Evolutionary conservation across 2,797 vertebrate species (phyloP).

Genomic region (Hydrocynus forskahlii): DNA sequence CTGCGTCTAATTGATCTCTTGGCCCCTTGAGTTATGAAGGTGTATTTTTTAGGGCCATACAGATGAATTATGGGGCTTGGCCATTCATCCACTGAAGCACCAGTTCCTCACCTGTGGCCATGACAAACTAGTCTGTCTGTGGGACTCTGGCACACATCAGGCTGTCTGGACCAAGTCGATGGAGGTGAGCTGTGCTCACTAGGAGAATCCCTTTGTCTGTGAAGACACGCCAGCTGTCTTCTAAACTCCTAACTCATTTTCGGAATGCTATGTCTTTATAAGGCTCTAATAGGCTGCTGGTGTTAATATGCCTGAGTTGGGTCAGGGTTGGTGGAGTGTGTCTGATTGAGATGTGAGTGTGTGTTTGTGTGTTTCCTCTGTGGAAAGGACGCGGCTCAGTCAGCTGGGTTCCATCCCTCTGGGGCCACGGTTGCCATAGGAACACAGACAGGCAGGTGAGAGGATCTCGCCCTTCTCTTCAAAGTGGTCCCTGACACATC

Average conservation of each 20-base stretch:
- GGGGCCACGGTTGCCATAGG: constrained; percentile 93
- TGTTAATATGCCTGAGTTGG: constrained; percentile 2
- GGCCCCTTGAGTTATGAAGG: background rate
- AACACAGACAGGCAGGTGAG: constrained; percentile 94
- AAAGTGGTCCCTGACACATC: constrained; percentile 46
- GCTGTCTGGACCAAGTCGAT: constrained; percentile 92
- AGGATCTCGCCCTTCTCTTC: constrained; percentile 35
- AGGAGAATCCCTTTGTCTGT: background rate
- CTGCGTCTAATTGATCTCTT: background rate
- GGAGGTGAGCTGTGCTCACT: constrained; percentile 79
- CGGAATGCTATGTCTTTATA: constrained; percentile 9
- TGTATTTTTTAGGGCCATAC: constrained; percentile 87
- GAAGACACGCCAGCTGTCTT: constrained; percentile 5
- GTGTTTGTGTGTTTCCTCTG: constrained; percentile 58
- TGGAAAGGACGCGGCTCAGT: constrained; percentile 91
- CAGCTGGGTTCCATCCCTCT: constrained; percentile 94
- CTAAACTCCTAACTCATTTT: constrained; percentile 11
- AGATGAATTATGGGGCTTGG: constrained; percentile 96
- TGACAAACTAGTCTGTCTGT: constrained; percentile 92
- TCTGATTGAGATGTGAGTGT: constrained; percentile 42
- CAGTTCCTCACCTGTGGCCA: constrained; percentile 95
- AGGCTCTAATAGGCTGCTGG: background rate
- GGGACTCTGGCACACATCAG: constrained; percentile 89
- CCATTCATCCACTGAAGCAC: constrained; percentile 86
- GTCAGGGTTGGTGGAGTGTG: background rate